Evolutionary conservation across 2,888 invertebrate genomes (phyloP).

Genomic region (Chrysolina haemoptera): DNA sequence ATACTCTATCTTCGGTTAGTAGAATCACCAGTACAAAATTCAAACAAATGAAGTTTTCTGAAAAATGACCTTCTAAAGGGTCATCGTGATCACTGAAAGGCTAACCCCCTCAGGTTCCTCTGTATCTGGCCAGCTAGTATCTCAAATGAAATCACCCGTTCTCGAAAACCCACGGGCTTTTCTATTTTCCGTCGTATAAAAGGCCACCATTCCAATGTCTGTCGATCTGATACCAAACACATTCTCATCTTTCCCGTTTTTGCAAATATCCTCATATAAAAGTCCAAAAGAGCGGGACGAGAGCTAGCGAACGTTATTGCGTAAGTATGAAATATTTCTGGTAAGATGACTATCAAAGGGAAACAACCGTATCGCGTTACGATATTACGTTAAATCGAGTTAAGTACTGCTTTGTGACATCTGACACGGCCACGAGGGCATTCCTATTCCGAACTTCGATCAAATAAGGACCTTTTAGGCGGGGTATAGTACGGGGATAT

Average conservation of each 20-base stretch:
- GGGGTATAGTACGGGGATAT: slow-evolving; percentile 30
- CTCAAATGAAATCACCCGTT: no score
- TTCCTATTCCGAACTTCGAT: slow-evolving; percentile 47
- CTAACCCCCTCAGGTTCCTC: no score
- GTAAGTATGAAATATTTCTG: slow-evolving; percentile 49
- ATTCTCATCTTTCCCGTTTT: background rate
- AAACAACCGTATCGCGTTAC: slow-evolving; percentile 58
- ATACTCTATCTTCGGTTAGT: no score
- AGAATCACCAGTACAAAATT: no score
- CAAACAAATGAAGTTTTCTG: no score
- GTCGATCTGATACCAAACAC: slow-evolving; percentile 14
- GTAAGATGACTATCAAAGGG: slow-evolving; percentile 57
- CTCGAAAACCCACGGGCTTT: no score
- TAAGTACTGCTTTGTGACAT: slow-evolving; percentile 58
- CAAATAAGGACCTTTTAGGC: slow-evolving; percentile 41
- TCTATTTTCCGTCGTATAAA: background rate
- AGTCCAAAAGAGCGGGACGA: slow-evolving; percentile 12
- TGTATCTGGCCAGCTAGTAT: no score
- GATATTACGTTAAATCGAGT: slow-evolving; percentile 58
- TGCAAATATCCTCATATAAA: background rate
- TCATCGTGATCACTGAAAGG: no score
- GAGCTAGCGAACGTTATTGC: slow-evolving; percentile 37
- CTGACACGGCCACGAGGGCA: slow-evolving; percentile 46
- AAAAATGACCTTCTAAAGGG: no score
- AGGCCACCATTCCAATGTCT: background rate